Evolutionary conservation across 2,113 vertebrate genomes (phyloP), one percentile per base, ranked within the genome.

Genomic region (Nyctereutes procyonoides): DNA sequence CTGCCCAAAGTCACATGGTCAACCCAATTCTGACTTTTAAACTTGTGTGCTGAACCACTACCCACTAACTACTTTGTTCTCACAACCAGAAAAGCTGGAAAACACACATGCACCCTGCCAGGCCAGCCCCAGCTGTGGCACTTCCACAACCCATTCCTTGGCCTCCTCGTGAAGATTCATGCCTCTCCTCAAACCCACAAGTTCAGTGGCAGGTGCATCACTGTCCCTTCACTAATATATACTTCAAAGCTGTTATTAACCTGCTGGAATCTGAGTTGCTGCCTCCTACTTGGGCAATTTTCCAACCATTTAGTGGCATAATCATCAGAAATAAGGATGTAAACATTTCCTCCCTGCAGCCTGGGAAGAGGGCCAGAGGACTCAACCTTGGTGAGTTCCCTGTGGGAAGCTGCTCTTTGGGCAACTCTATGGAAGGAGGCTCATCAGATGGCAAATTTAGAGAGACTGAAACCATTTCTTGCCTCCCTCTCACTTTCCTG

Each of bases 241-340:
- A 15, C 43, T 62, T 81, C 85, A 62, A 58, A 3, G 43, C 32
- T 88, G 58, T 86, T 87, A 97, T 88, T 96, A 97, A 97, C 94
- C 88, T 97, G 95, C 83, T 85, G 93, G 85, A n/a, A 79, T 92
- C 96, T 90, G n/a, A 91, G 26, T 56, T 35, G 3, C 81, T 0
- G 0, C 96, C 76, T 71, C 94, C 90, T 48, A 10, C 80, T 24
- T 73, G 88, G 43, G 38, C 80, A 53, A 74, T 83, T 97, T 95
- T 96, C 97, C 95, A 97, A 84, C 94, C 17, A 90, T 93, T 90
- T 82, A 30, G 88, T 76, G 73, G 76, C 60, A 95, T 6, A 97
- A 97, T 97, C 95, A 97, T 63, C 93, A 92, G n/a, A 95, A 79
- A 85, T 90, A 80, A 65, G 79, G 85, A 95, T 91, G 71, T 97